Base-by-base conservation (phyloP, 2,113 vertebrate genomes). In the Burhinus bistriatus region DNA sequence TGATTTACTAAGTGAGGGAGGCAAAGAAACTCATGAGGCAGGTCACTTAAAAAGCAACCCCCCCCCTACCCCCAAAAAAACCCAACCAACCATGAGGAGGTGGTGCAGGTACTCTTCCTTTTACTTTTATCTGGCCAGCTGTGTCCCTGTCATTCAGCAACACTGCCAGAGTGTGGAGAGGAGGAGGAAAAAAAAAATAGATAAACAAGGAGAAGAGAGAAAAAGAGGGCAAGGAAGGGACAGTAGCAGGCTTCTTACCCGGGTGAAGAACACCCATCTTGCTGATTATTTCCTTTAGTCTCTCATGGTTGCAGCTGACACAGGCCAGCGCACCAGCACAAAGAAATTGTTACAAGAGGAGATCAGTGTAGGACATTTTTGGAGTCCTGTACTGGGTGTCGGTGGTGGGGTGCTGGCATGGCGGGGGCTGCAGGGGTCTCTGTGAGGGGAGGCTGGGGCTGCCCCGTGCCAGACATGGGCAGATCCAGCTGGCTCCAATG, bases 401-500 rank as follows among this genome's bases (percentile, higher is more conserved):
- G 1, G 21, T 26, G 34, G 49, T 2, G 5, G 83, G 49, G 10
- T 4, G 5, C 51, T 23, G 44, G 30, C 20, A 14, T 29, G 29
- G 34, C 0, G 7, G 20, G 36, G n/a, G 20, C 30, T 57, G 15
- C n/a, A 14, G 42, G 21, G 9, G 18, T 30, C 10, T 58, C 29
- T 49, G 47, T 34, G 32, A 59, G 34, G 27, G 32, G 34, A 21
- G 11, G 42, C 71, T 3, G 1, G 45, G 21, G 14, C 49, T 49
- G 49, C 49, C 21, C 22, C 22, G 11, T 49, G 49, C 68, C 4
- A 1, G 45, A 27, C 36, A 38, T 0, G 1, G 21, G 26, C 2
- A 2, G 13, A 38, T 38, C 59, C 58, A 21, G 21, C 7, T 8
- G 3, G n/a, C 6, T 32, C n/a, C 58, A 32, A 2, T 3, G 20